These are phyloP conservation scores for Hiodon alosoides DNA, from an alignment of 2,113 vertebrate genomes.

Conservation along the genomic window DNA sequence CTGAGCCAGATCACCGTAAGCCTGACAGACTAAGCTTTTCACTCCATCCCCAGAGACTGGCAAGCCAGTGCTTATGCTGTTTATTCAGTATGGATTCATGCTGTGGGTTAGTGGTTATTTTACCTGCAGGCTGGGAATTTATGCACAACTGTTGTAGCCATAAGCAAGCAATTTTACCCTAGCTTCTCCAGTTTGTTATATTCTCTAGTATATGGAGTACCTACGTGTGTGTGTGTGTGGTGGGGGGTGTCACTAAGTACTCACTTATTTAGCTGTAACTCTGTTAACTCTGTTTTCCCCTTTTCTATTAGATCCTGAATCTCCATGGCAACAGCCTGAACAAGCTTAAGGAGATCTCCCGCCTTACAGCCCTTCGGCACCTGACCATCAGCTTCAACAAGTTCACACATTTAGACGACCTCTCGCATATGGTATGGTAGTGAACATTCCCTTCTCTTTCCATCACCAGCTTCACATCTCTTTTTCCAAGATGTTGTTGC, in stretches of 20 bases:
- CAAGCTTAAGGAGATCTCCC: slow-evolving; percentile 66
- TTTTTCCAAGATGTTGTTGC: too few species aligned
- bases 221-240: too few species aligned
- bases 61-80: neutral
- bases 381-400: slow-evolving; percentile 72
- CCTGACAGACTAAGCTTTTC: neutral
- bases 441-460: neutral
- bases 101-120: too few species aligned
- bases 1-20: slow-evolving; percentile 77
- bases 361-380: slow-evolving; percentile 58
- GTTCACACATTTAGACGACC: slow-evolving; percentile 69
- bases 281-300: neutral
- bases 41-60: neutral
- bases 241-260: neutral
- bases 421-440: slow-evolving; percentile 69
- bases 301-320: slow-evolving; percentile 62
- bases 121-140: too few species aligned
- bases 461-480: neutral
- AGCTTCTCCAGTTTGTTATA: too few species aligned
- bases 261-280: neutral
- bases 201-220: too few species aligned
- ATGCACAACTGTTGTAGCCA: too few species aligned
- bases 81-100: neutral
- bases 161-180: too few species aligned
- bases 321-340: slow-evolving; percentile 73